phyloP scores from a whole-genome alignment of 2,797 vertebrate species.

The Enteromius thamalakanensis region DNA sequence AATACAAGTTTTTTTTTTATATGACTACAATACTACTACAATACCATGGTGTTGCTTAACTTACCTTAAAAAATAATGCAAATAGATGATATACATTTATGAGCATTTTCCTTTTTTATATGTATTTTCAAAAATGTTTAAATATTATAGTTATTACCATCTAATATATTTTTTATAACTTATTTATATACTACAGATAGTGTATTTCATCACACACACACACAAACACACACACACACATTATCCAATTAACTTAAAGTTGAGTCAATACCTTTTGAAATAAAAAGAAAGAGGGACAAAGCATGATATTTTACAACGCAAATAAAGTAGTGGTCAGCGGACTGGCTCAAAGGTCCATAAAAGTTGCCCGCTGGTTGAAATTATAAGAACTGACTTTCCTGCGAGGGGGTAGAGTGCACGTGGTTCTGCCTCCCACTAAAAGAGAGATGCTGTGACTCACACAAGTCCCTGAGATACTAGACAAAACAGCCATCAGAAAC shows the following conservation, averaged over 20 bases:
- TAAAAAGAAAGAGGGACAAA: constrained; percentile 21
- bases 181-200: background rate
- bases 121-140: background rate
- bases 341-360: constrained; percentile 11
- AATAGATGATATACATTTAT: background rate
- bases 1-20: background rate
- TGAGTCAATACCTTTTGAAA: constrained; percentile 3
- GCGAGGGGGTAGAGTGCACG: constrained; percentile 23
- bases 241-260: constrained; percentile 37
- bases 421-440: constrained; percentile 35
- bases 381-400: constrained; percentile 38
- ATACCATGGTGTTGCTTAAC: background rate
- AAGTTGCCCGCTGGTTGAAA: constrained; percentile 21
- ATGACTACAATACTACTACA: background rate
- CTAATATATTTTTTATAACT: background rate
- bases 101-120: background rate
- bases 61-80: background rate
- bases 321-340: background rate
- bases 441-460: constrained; percentile 37
- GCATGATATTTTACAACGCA: background rate
- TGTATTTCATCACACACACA: background rate
- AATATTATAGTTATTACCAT: background rate
- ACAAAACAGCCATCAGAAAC: constrained; percentile 52
- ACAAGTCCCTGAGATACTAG: constrained; percentile 29
- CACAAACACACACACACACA: background rate